Percentiles rank a stretch among this genome's conserved stretches.
These are phyloP conservation scores for Callaeas wilsoni DNA, from an alignment of 2,113 vertebrate species.

Conservation along the genomic window DNA sequence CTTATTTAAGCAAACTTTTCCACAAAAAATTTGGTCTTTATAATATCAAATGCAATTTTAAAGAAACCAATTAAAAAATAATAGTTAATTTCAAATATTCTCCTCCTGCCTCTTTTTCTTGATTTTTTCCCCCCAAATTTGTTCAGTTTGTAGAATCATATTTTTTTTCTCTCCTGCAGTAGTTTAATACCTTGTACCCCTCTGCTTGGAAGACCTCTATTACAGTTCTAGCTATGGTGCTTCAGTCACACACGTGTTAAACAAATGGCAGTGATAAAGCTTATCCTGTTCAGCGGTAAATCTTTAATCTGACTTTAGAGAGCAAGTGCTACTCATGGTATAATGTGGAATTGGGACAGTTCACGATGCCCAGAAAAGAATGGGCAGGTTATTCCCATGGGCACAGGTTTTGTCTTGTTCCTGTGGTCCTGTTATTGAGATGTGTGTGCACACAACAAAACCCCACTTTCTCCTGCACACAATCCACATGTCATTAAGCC, in stretches of 20 bases:
- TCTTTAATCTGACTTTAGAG: conserved; percentile 21
- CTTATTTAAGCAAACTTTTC: neutral
- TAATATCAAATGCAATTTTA: neutral
- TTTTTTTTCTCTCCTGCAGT: neutral
- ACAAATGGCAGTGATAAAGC: neutral
- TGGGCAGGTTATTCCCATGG: neutral
- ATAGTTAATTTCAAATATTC: neutral
- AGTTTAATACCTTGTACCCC: neutral
- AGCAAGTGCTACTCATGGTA: neutral
- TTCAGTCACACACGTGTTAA: neutral
- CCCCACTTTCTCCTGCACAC: neutral
- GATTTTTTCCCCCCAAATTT: neutral
- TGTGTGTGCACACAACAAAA: neutral
- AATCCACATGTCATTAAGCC: neutral
- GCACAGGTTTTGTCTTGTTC: neutral
- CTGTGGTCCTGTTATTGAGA: neutral
- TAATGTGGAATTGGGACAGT: neutral
- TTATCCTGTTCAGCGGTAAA: neutral
- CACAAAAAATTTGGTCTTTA: neutral
- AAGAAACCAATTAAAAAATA: neutral
- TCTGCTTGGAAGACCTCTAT: neutral
- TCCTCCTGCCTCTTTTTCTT: neutral
- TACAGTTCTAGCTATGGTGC: neutral
- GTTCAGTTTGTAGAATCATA: neutral
- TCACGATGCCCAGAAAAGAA: neutral